Conservation (phyloP, 2,888 invertebrate genomes). For the Perizoma flavofasciatum region DNA sequence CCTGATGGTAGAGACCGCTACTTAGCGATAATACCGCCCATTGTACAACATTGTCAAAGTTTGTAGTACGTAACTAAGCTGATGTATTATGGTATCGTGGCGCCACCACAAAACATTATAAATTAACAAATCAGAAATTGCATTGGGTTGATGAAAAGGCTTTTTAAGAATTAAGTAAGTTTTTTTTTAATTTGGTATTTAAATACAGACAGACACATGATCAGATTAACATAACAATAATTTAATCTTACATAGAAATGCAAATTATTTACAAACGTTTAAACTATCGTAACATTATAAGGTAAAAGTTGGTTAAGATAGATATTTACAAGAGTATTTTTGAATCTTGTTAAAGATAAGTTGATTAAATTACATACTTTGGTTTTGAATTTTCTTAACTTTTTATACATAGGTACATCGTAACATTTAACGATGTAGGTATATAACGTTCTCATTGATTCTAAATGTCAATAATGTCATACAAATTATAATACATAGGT, state of each 20-base stretch:
- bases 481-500: too few relatives aligned
- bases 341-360: slow-evolving; percentile 12
- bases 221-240: slow-evolving; percentile 41
- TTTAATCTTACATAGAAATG: slow-evolving; percentile 51
- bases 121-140: too few relatives aligned
- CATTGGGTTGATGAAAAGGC: not conserved
- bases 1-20: too few relatives aligned
- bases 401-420: too few relatives aligned
- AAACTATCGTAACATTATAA: slow-evolving; percentile 7
- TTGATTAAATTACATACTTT: slow-evolving; percentile 19
- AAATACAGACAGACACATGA: slow-evolving; percentile 47
- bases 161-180: slow-evolving; percentile 8
- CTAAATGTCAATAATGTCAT: too few relatives aligned
- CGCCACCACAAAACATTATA: not conserved
- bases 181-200: slow-evolving; percentile 36
- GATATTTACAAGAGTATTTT: slow-evolving; percentile 39
- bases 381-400: slow-evolving; percentile 33
- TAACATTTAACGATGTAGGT: too few relatives aligned
- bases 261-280: slow-evolving; percentile 33
- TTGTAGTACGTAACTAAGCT: too few relatives aligned
- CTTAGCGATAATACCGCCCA: too few relatives aligned
- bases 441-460: too few relatives aligned
- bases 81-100: too few relatives aligned
- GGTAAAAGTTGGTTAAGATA: slow-evolving; percentile 16
- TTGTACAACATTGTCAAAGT: too few relatives aligned